Evolutionary conservation across 2,797 vertebrate genomes (phyloP).

Genomic region (Miichthys miiuy): DNA sequence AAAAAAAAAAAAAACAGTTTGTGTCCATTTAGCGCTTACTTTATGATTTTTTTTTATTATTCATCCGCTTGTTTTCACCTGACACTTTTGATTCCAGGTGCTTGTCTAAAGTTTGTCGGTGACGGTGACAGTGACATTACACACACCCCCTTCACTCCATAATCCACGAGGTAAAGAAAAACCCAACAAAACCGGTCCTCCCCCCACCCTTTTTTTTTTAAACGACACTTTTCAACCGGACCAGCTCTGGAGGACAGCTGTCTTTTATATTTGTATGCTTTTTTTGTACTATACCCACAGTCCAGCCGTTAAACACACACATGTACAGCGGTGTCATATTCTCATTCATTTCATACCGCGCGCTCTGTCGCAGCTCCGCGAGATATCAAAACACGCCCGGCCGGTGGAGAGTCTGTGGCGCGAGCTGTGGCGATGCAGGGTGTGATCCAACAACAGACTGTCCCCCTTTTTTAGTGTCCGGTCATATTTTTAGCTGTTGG

Average conservation of each 20-base stretch:
- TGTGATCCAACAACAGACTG: conserved; percentile 55
- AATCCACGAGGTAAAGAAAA: conserved; percentile 3
- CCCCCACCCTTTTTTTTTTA: background rate
- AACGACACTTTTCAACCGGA: background rate
- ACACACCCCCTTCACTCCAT: conserved; percentile 24
- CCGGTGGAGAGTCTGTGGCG: conserved; percentile 55
- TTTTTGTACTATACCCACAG: conserved; percentile 4
- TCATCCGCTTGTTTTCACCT: conserved; percentile 8
- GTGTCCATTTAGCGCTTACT: conserved; percentile 21
- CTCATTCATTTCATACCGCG: conserved; percentile 69
- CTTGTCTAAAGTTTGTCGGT: conserved; percentile 37
- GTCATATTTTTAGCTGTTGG: conserved; percentile 34
- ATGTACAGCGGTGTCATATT: conserved; percentile 40
- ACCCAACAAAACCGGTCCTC: too few relatives aligned
- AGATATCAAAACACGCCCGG: conserved; percentile 65
- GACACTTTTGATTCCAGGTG: conserved; percentile 29
- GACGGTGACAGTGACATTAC: conserved; percentile 3
- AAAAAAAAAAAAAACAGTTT: background rate
- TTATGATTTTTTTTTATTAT: conserved; percentile 19
- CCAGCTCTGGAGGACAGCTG: background rate
- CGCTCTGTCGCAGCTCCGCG: conserved; percentile 67
- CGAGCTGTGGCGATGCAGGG: conserved; percentile 49
- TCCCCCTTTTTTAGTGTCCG: conserved; percentile 32
- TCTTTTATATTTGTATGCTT: conserved; percentile 11
- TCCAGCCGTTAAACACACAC: conserved; percentile 26